Evolutionary conservation across 2,888 invertebrate species (phyloP), one percentile per base, ranked within the genome.

Genomic region (Nymphalis polychloros): DNA sequence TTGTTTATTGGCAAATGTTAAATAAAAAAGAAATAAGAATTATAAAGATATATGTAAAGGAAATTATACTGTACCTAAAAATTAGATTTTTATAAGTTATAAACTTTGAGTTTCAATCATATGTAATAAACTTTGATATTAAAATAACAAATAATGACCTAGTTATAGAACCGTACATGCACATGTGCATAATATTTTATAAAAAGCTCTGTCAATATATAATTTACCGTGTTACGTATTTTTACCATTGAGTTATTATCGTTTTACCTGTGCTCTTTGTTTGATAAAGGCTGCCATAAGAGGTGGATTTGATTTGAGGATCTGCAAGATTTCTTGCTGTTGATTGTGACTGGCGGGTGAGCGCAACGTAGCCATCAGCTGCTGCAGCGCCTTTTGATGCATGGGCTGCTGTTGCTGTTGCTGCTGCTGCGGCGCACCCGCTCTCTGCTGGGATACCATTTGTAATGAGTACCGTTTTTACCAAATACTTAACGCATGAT

Each of bases 211-310:
- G 19, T 49, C 8, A 4, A 8, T 8, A 49, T 7, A n/a, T 2
- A 19, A 49, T 2, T 17, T 49, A 8, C 35, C 35, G 27, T 31
- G 27, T 1, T 31, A 31, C 6, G 27, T 31, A 6, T 31, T 31
- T 31, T 31, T 31, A 5, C 6, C 27, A 6, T 6, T 31, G 1
- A 31, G 27, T 41, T 66, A 16, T 20, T 20, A 23, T 10, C 23
- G n/a, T n/a, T 27, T 6, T 74, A 94, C 95, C 91, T 96, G 95
- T 84, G 96, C 95, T 84, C 97, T 93, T 86, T 97, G 97, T 82
- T 98, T 97, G 75, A 98, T 97, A 84, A 98, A 98, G 65, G 98
- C 97, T 67, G 98, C 97, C 97, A 98, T 98, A 59, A 99, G 94
- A 79, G 97, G 97, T 52, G 98, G 98, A 91, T 98, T 98, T 74